Conservation (phyloP, 2,888 invertebrate genomes). For the Drosophila villosipedis region DNA sequence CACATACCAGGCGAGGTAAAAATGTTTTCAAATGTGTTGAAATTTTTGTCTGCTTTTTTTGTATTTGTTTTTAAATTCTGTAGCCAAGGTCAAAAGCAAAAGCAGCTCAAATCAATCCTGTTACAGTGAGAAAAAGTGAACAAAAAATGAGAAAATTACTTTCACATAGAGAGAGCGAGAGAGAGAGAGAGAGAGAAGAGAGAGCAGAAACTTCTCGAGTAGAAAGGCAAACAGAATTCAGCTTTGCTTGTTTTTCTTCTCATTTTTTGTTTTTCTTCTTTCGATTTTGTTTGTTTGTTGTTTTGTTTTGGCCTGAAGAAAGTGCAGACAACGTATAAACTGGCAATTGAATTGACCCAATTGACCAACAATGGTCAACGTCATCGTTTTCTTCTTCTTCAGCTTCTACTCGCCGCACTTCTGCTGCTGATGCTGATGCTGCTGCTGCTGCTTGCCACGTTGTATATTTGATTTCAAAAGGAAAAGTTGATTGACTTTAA, state of each 20-base stretch:
- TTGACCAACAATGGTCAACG: constrained; percentile 68
- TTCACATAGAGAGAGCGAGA: constrained; percentile 53
- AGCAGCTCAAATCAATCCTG: constrained; percentile 54
- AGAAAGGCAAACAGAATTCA: constrained; percentile 60
- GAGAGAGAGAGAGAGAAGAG: constrained; percentile 6
- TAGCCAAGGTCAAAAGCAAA: constrained; percentile 68
- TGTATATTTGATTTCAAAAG: constrained; percentile 72
- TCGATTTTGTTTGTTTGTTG: constrained; percentile 7
- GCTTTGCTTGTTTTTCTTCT: constrained; percentile 17
- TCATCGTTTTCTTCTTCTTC: not conserved
- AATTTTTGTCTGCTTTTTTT: constrained; percentile 2
- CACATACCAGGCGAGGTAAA: constrained; percentile 2
- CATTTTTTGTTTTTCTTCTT: constrained; percentile 4
- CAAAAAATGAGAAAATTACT: constrained; percentile 54
- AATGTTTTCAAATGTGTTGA: constrained; percentile 33
- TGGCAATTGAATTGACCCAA: constrained; percentile 77
- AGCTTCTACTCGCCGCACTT: constrained; percentile 5
- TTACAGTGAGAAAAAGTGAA: constrained; percentile 9
- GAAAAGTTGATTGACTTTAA: constrained; percentile 79
- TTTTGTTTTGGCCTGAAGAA: constrained; percentile 60
- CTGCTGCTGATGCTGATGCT: not conserved
- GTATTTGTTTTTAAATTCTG: constrained; percentile 9
- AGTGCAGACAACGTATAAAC: constrained; percentile 50
- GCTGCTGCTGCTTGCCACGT: constrained; percentile 11
- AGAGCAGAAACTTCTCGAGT: constrained; percentile 56